Evolutionary conservation across 2,113 vertebrate genomes (phyloP).

Genomic region (Donacobius atricapilla): DNA sequence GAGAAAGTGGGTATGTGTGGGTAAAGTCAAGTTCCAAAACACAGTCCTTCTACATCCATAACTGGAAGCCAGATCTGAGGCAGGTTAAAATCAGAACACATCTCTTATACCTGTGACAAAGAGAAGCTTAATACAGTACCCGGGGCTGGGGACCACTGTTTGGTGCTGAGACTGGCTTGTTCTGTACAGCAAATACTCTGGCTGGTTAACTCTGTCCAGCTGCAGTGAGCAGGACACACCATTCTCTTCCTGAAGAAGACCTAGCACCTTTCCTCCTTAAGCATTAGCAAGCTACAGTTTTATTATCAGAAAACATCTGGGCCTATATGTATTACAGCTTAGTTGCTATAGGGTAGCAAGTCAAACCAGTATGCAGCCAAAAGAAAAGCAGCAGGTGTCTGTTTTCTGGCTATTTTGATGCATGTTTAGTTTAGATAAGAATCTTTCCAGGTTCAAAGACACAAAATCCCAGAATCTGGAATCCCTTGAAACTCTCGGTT

Average conservation of each 20-base stretch:
- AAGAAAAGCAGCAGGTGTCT: neutral
- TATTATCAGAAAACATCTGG: neutral
- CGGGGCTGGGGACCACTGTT: rapidly evolving
- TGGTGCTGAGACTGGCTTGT: neutral
- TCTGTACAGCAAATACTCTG: neutral
- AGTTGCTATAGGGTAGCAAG: neutral
- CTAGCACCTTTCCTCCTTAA: neutral
- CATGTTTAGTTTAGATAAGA: neutral
- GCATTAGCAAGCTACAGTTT: neutral
- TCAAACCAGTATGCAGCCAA: neutral
- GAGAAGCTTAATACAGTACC: neutral
- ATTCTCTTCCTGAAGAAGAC: neutral
- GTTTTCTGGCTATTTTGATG: neutral
- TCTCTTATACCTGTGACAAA: neutral
- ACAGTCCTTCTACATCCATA: neutral
- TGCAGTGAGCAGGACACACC: neutral
- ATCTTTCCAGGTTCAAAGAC: neutral
- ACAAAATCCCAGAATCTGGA: neutral
- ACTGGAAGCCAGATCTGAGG: neutral
- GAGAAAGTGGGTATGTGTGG: neutral
- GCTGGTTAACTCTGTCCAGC: neutral
- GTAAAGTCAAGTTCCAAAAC: neutral
- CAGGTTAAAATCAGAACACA: neutral
- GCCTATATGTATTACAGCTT: neutral
- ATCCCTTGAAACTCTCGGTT: neutral